These are phyloP conservation scores for Laticauda colubrina DNA, from an alignment of 2,113 vertebrate genomes.

Conservation along the genomic window DNA sequence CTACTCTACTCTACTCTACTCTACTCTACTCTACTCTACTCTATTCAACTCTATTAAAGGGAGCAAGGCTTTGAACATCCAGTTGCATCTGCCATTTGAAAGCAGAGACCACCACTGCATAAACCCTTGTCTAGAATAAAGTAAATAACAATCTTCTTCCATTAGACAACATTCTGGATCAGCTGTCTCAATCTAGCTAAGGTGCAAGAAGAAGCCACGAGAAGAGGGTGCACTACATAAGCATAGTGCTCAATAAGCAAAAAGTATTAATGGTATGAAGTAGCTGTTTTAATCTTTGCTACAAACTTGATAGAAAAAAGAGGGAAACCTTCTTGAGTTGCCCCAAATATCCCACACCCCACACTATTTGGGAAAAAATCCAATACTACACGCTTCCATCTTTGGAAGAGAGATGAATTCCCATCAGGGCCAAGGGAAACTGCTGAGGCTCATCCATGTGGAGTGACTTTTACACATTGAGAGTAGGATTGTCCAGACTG, in stretches of 20 bases:
- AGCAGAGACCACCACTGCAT: not conserved
- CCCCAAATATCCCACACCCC: not conserved
- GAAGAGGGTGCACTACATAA: not conserved
- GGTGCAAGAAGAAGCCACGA: not conserved
- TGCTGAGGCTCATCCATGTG: not conserved
- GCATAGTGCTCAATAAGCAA: not conserved
- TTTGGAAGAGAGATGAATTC: not conserved
- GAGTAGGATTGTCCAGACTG: not conserved
- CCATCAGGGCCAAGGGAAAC: not conserved
- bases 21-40: too few relatives aligned
- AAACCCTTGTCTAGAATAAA: not conserved
- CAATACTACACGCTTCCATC: not conserved
- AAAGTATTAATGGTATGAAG: not conserved
- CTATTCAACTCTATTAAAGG: not conserved
- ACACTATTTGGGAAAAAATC: not conserved
- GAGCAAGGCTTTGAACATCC: not conserved
- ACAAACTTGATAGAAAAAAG: not conserved
- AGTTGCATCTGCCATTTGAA: not conserved
- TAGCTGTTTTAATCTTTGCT: not conserved
- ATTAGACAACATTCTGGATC: not conserved
- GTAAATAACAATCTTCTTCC: not conserved
- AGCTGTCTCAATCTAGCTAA: not conserved
- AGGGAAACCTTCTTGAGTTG: not conserved
- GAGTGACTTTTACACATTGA: not conserved
- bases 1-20: fast-evolving